A percentile compares a stretch with the other conserved stretches of the same genome.
These are phyloP conservation scores for Rotaria macrura DNA, from an alignment of 2,888 invertebrate species.

Conservation along the genomic window DNA sequence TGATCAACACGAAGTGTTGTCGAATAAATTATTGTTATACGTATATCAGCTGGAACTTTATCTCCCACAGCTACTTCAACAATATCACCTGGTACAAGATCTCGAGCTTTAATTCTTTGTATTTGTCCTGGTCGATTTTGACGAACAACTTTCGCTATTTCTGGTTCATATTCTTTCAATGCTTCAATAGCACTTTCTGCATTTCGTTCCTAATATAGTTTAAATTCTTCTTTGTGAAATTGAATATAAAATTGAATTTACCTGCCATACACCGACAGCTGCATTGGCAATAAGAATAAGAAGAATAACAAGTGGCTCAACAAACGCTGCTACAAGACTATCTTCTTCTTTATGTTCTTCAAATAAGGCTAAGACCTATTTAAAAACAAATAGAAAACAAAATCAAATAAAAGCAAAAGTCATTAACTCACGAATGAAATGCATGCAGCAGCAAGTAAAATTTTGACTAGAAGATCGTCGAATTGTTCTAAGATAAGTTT, in stretches of 20 bases:
- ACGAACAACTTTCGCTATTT: constrained; percentile 97
- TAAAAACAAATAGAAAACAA: constrained; percentile 1
- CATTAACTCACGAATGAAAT: constrained; percentile 93
- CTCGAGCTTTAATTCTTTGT: constrained; percentile 90
- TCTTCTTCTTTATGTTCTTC: constrained; percentile 87
- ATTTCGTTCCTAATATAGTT: constrained; percentile 68
- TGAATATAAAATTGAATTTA: background rate
- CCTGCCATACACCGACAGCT: constrained; percentile 97
- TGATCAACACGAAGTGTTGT: constrained; percentile 98
- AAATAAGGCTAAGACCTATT: constrained; percentile 95
- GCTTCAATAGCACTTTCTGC: constrained; percentile 99
- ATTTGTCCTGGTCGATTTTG: constrained; percentile 80
- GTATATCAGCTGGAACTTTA: constrained; percentile 98
- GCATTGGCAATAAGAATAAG: constrained; percentile 99
- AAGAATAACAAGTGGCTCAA: constrained; percentile 99
- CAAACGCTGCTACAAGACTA: constrained; percentile 85
- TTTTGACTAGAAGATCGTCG: constrained; percentile 99
- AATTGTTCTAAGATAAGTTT: constrained; percentile 99
- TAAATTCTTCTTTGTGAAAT: too few species aligned
- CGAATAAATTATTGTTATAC: constrained; percentile 86
- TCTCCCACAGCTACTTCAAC: constrained; percentile 97
- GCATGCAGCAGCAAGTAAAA: constrained; percentile 99
- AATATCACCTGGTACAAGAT: constrained; percentile 95
- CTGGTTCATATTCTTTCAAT: constrained; percentile 99
- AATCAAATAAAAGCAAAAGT: background rate